A percentile compares a stretch with the other conserved stretches of the same genome.
These are phyloP conservation scores for Vespertilio murinus DNA, from an alignment of 2,797 vertebrate species.

Conservation along the genomic window DNA sequence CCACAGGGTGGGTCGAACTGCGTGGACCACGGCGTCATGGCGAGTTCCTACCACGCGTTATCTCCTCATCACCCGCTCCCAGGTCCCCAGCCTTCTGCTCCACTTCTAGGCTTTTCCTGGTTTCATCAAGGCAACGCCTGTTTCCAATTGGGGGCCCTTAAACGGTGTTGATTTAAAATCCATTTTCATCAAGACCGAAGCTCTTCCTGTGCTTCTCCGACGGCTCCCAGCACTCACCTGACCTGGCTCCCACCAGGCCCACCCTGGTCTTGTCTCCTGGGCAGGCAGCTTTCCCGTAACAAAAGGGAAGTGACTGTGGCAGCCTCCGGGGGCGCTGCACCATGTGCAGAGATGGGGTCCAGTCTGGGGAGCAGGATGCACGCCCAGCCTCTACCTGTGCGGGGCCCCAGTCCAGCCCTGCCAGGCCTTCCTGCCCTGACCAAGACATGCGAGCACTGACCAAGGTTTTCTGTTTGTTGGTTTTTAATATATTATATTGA, in stretches of 20 bases:
- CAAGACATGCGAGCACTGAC: too few species aligned
- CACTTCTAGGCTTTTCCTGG: not conserved
- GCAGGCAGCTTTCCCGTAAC: not conserved
- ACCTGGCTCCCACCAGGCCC: not conserved
- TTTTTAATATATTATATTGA: too few species aligned
- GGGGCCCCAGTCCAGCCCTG: not conserved
- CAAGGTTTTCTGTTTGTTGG: too few species aligned
- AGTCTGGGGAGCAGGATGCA: not conserved
- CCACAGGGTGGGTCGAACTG: too few species aligned
- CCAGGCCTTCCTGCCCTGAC: fast-evolving
- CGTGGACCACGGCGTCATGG: not conserved
- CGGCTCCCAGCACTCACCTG: not conserved
- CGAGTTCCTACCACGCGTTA: too few species aligned
- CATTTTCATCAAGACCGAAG: not conserved
- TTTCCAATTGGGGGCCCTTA: not conserved
- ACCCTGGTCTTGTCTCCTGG: not conserved
- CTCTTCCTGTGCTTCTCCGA: not conserved
- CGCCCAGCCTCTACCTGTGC: not conserved
- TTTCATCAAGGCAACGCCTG: not conserved
- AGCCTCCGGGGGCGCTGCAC: not conserved
- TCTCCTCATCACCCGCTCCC: not conserved
- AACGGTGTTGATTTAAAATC: not conserved
- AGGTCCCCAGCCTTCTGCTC: not conserved
- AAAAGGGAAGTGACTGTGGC: too few species aligned
- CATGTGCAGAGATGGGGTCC: not conserved